Base-by-base conservation (phyloP, 2,797 vertebrate species). In the Mus minutoides region DNA sequence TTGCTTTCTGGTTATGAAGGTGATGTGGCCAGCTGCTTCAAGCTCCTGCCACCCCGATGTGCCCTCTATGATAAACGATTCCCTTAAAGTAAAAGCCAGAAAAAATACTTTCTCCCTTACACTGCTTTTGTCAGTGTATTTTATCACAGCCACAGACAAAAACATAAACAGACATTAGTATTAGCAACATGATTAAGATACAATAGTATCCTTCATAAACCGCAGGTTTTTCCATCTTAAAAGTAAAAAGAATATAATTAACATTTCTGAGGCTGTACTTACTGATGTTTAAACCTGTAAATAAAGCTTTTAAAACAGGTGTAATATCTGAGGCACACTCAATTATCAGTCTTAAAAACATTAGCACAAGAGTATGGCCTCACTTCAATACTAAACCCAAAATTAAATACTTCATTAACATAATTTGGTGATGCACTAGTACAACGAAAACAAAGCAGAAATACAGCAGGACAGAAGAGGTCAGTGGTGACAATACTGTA, bases 331-430 rank as follows among this genome's bases (percentile, higher is more conserved):
- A 49, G 34, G 80, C 22, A 21, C 17, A 93, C 6, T 92, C 79
- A 95, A 95, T 90, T 88, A 43, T 73, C 87, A 82, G 54, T 89
- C 24, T 92, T 93, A 87, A 96, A 96, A 95, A 94, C 46, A 91
- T 78, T 62, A 89, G 37, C 60, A 85, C 5, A 88, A 77, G 17
- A 54, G 67, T 95, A 91, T 91, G 71, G 34, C 91, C 69, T 79
- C 58, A 94, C 60, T 94, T 92, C 78, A 96, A 64, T 58, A 93
- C 21, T 91, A 64, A 94, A 93, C 46, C 92, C 79, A 95, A 97
- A 97, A 91, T 7, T 49, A 76, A 78, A 11, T 40, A 93, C 93
- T 90, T 96, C 82, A 88, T 67, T 92, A 92, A 60, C 17, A 92
- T 54, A 91, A 49, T 88, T 40, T 56, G 94, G 79, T 40, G 67